phyloP scores from a whole-genome alignment of 1,140 invertebrate genomes.

The Drosophila bocqueti region DNA sequence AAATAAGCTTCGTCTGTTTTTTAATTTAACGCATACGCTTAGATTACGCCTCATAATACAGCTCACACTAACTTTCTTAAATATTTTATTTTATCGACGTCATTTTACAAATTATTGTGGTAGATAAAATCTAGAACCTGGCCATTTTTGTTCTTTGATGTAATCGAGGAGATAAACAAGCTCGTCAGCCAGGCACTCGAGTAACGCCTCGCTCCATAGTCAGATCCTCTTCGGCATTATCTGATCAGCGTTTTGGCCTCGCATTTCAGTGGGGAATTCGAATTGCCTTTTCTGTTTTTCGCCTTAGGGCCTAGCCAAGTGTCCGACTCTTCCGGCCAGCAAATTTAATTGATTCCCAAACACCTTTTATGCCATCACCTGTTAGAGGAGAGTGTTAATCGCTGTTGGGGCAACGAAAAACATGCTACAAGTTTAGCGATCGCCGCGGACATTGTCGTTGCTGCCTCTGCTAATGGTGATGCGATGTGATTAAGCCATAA shows the following conservation, averaged over 20 bases:
- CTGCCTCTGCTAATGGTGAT: constrained; percentile 44
- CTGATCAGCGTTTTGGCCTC: constrained; percentile 59
- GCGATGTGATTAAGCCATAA: constrained; percentile 80
- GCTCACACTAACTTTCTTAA: background rate
- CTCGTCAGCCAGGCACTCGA: background rate
- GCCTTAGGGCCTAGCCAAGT: constrained; percentile 46
- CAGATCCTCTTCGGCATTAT: constrained; percentile 53
- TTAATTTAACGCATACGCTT: background rate
- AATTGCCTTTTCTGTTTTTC: constrained; percentile 41
- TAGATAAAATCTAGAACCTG: constrained; percentile 1
- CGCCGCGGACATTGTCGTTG: constrained; percentile 17
- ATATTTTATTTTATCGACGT: background rate
- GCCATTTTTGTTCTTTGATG: background rate
- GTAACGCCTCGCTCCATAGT: constrained; percentile 26
- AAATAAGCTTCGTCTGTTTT: background rate
- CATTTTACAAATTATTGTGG: background rate
- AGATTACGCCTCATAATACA: background rate
- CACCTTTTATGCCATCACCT: constrained; percentile 65
- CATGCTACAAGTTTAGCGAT: constrained; percentile 46
- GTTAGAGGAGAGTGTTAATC: constrained; percentile 78
- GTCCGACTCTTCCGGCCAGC: constrained; percentile 37
- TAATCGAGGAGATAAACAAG: background rate
- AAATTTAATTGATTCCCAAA: constrained; percentile 75
- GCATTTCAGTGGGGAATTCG: constrained; percentile 48
- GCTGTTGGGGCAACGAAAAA: constrained; percentile 47